These are phyloP conservation scores for Dendroctonus valens DNA, from an alignment of 1,140 invertebrate species.

Conservation along the genomic window DNA sequence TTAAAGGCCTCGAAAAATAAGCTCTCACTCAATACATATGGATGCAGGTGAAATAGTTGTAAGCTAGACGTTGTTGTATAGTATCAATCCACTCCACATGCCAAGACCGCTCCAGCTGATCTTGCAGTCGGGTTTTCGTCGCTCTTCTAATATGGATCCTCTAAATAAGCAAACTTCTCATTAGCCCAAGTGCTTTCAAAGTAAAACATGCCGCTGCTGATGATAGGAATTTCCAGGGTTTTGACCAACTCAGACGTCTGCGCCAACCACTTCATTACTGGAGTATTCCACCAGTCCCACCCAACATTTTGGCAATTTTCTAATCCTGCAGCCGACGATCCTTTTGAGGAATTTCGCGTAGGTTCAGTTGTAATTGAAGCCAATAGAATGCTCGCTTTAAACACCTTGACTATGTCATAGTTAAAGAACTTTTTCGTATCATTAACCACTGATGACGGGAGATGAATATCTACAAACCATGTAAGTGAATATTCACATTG, in stretches of 20 bases:
- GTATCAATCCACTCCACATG: conserved; percentile 49
- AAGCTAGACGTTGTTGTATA: conserved; percentile 33
- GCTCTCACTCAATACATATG: no score
- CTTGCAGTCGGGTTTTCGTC: conserved; percentile 47
- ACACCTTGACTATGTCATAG: conserved; percentile 35
- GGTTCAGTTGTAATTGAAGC: conserved; percentile 42
- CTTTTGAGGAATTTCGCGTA: conserved; percentile 6
- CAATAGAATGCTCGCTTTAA: conserved; percentile 46
- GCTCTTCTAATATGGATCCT: conserved; percentile 47
- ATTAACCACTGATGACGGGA: no score
- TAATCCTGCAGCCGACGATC: not conserved
- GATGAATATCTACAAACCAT: no score
- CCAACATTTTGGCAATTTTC: conserved; percentile 24
- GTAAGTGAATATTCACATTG: no score
- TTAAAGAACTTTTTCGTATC: not conserved
- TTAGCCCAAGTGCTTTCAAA: conserved; percentile 39
- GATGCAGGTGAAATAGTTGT: conserved; percentile 4
- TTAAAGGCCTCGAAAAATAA: no score
- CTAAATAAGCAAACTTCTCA: conserved; percentile 40
- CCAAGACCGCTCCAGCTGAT: conserved; percentile 49
- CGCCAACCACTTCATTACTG: conserved; percentile 53
- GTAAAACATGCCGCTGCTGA: conserved; percentile 31
- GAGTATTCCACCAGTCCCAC: conserved; percentile 55
- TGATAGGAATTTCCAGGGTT: conserved; percentile 24
- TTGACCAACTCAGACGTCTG: conserved; percentile 44